A percentile compares a stretch with the other conserved stretches of the same genome.
phyloP scores from a whole-genome alignment of 1,140 invertebrate genomes.

The Zaprionus davidi region DNA sequence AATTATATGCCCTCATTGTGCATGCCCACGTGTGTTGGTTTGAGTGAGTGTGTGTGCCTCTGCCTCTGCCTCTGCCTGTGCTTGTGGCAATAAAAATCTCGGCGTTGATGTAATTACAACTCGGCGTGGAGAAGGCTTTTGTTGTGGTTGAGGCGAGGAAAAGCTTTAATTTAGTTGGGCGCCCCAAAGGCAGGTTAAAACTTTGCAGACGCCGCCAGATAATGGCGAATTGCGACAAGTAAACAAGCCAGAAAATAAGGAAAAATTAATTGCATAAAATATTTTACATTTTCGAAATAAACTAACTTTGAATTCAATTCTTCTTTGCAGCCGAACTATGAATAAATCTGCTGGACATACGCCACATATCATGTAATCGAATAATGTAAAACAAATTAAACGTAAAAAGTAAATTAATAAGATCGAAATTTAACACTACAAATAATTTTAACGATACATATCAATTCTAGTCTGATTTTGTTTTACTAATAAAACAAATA shows the following conservation, averaged over 20 bases:
- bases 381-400: slow-evolving; percentile 8
- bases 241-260: slow-evolving; percentile 10
- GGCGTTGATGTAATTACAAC: slow-evolving; percentile 71
- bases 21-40: slow-evolving; percentile 10
- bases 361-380: slow-evolving; percentile 6
- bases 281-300: background rate
- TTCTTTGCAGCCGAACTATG: slow-evolving; percentile 33
- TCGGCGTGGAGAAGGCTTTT: slow-evolving; percentile 51
- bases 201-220: slow-evolving; percentile 51
- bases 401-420: slow-evolving; percentile 1
- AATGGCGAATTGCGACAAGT: slow-evolving; percentile 29
- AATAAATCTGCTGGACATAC: background rate
- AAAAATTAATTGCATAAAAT: background rate
- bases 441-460: slow-evolving; percentile 72
- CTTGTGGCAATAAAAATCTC: slow-evolving; percentile 68
- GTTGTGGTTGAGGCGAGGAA: slow-evolving; percentile 26
- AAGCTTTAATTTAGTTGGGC: slow-evolving; percentile 47
- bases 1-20: slow-evolving; percentile 66
- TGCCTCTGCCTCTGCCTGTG: slow-evolving; percentile 19
- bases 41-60: slow-evolving; percentile 26
- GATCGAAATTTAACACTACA: slow-evolving; percentile 18
- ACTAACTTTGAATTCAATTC: background rate
- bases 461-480: slow-evolving; percentile 74
- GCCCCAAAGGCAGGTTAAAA: slow-evolving; percentile 35
- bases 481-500: slow-evolving; percentile 24